A percentile compares a stretch with the other conserved stretches of the same genome.
Evolutionary conservation across 2,888 invertebrate genomes (phyloP).

Genomic region (Augiades crinisus): DNA sequence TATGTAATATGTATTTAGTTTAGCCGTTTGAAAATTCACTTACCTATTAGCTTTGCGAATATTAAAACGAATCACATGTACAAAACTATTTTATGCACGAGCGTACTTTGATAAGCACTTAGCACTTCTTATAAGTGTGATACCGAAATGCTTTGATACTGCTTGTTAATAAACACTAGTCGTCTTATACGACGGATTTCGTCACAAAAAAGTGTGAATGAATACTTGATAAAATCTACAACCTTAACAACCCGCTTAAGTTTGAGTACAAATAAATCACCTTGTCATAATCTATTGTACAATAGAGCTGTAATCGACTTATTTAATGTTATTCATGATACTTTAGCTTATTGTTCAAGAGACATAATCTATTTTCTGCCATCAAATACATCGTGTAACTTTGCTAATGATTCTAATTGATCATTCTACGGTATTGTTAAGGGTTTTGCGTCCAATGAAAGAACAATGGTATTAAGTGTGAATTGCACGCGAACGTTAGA

Average conservation of each 20-base stretch:
- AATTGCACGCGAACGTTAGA: constrained; percentile 48
- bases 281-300: constrained; percentile 9
- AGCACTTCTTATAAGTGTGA: too few species aligned
- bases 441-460: constrained; percentile 38
- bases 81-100: too few species aligned
- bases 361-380: constrained; percentile 22
- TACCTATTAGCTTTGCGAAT: too few species aligned
- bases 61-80: too few species aligned
- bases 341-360: constrained; percentile 16
- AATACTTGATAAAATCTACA: not conserved
- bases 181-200: too few species aligned
- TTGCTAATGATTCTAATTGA: constrained; percentile 26
- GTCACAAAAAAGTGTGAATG: not conserved
- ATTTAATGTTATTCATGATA: constrained; percentile 17
- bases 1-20: too few species aligned
- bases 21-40: too few species aligned
- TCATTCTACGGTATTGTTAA: constrained; percentile 23
- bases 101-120: too few species aligned
- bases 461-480: constrained; percentile 59
- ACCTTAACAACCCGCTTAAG: not conserved
- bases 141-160: too few species aligned
- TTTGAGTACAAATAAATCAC: constrained; percentile 9
- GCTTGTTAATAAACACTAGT: too few species aligned
- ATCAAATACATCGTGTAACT: constrained; percentile 18
- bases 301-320: constrained; percentile 13